Evolutionary conservation across 1,140 invertebrate genomes (phyloP), one percentile per base, ranked within the genome.

Genomic region (Trachelipus rathkii): DNA sequence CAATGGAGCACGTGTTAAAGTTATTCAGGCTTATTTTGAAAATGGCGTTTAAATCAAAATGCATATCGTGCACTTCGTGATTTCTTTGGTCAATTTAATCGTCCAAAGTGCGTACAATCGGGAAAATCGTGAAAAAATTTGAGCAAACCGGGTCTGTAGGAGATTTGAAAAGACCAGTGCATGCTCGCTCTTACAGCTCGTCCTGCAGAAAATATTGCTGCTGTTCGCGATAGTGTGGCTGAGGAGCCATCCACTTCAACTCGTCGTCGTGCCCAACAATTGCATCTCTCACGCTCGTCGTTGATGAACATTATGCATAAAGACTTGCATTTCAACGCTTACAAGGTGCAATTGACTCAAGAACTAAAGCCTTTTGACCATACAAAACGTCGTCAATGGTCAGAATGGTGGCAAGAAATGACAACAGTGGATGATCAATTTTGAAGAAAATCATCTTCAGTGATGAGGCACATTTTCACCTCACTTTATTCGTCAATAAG

Each of bases 401-500:
- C 60, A n/a, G 21, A n/a, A 66, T 23, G 21, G 60, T 23, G 21
- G 15, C 21, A n/a, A 23, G 60, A 66, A 66, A 23, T 66, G 15
- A 7, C 15, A n/a, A n/a, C 60, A 66, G 21, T 23, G 60, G 15
- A n/a, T 23, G 60, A 23, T 33, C 33, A 33, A 33, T 71, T 71
- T 71, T 71, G 84, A 85, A 74, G 80, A 84, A 21, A 11, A 73
- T 81, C 24, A 78, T 80, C 71, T 73, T 83, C 19, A 82, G 76
- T 71, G 76, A 82, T 76, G 79, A 83, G 33, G 80, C 79, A 10
- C 80, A 83, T 79, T 82, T 83, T 79, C 78, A 81, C 7, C 78
- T 82, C 43, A 70, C 67, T 78, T 78, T 81, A 46, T 82, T 78
- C 69, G 77, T 83, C 45, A 83, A 84, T 78, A 44, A 75, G 15